Conservation (phyloP, 2,888 invertebrate species). For the Deilephila porcellus region DNA sequence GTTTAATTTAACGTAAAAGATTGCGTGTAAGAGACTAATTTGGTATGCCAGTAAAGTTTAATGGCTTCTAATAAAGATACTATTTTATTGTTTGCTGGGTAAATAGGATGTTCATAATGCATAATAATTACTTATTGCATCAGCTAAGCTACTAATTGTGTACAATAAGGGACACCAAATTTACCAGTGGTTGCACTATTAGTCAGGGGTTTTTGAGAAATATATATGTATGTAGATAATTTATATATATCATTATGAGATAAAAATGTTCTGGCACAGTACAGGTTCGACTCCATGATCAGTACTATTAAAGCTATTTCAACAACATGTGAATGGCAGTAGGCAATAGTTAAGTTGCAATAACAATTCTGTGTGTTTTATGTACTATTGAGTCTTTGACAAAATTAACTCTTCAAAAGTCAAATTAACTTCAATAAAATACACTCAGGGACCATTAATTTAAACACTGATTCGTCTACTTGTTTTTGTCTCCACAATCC, state of each 20-base stretch:
- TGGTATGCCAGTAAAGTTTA: background rate
- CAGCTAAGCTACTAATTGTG: too few species aligned
- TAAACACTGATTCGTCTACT: background rate
- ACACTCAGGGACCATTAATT: background rate
- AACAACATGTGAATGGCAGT: too few species aligned
- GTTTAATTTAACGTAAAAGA: background rate
- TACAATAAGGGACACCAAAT: too few species aligned
- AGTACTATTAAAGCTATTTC: too few species aligned
- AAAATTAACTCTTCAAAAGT: background rate
- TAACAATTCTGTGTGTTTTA: background rate
- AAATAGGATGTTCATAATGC: background rate
- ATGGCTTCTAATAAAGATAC: background rate
- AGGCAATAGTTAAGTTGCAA: background rate
- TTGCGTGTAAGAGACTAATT: background rate
- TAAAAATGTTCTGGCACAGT: too few species aligned
- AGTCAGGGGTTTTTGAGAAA: too few species aligned
- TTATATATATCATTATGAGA: too few species aligned
- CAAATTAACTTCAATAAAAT: slow-evolving; percentile 5
- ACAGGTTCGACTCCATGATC: background rate
- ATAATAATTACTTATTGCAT: too few species aligned
- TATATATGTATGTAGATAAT: too few species aligned
- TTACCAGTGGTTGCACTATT: too few species aligned
- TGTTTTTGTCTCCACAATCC: slow-evolving; percentile 13
- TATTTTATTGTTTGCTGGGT: background rate
- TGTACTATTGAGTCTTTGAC: background rate